Evolutionary conservation across 2,888 invertebrate species (phyloP), one percentile per base, ranked within the genome.

Genomic region (Hemicrepidius hirtus): DNA sequence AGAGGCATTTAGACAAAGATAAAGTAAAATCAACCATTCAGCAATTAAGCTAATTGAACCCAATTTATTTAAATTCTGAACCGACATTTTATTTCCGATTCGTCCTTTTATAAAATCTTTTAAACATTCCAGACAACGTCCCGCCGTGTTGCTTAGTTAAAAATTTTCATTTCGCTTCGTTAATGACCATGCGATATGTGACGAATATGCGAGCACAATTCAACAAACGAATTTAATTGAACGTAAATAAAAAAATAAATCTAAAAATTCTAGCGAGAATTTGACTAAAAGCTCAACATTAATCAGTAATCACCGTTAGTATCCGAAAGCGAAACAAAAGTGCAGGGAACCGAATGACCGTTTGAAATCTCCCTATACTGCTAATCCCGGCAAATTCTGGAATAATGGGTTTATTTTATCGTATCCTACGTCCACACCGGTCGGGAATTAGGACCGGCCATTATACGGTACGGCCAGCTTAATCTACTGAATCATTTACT

Each of bases 341-440:
- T 73, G 73, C 73, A 73, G 50, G 78, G 82, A 80, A 79, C 80
- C 81, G 78, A 77, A 76, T 77, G 78, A 81, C 79, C 80, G 79
- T 82, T 81, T 79, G 79, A 79, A 82, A 81, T 81, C 81, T 79
- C 79, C 76, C 79, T 81, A 79, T 80, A 81, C 78, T 73, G 80
- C 81, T 83, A 83, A 84, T 83, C 82, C 82, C 73, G 79, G 79
- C 80, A 83, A 83, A 83, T 81, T 82, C 82, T 80, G 80, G 82
- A 80, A 83, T 82, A 83, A 83, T 82, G 82, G 80, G 81, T 82
- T 80, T 80, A 83, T 83, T 82, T 79, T 78, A 79, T 80, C 79
- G 77, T 74, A 75, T 79, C 77, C 80, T 79, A 80, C 77, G 78
- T 76, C 76, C 74, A 77, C 75, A 74, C 77, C 76, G 80, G 76